These are phyloP conservation scores for Temnopleurus reevesii DNA, from an alignment of 53 echinoderm and acorn worm species.

Conservation along the genomic window DNA sequence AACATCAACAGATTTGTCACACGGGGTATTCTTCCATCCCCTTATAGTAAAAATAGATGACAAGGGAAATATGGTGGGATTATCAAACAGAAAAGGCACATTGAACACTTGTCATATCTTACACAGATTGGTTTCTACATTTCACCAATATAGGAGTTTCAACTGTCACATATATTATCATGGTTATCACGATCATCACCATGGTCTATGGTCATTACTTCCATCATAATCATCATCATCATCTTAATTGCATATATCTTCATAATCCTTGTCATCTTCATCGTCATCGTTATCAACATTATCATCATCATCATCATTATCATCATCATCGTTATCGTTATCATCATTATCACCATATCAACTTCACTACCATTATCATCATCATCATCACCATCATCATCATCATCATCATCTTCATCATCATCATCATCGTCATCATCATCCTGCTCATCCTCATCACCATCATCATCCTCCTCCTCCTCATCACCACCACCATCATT, in stretches of 20 bases:
- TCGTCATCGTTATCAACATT: background rate
- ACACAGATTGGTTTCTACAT: too few species aligned
- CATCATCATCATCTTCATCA: slow-evolving; percentile 4
- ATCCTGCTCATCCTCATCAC: background rate
- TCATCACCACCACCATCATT: slow-evolving; percentile 16
- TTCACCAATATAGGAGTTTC: too few species aligned
- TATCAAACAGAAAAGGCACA: too few species aligned
- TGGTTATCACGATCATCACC: background rate
- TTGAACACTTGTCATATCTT: too few species aligned
- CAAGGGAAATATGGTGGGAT: too few species aligned
- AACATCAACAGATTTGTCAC: too few species aligned
- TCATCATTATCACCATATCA: background rate
- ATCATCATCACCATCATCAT: background rate
- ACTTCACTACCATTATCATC: background rate
- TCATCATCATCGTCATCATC: background rate
- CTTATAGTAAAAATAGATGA: too few species aligned
- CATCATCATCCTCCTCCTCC: background rate
- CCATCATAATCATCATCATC: background rate
- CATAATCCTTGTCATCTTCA: background rate
- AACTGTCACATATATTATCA: too few species aligned
- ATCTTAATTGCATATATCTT: too few species aligned
- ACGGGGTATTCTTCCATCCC: too few species aligned
- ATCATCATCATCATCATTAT: background rate
- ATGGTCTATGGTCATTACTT: background rate
- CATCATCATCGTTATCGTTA: background rate